phyloP scores from a whole-genome alignment of 2,113 vertebrate species.

The Hiodon tergisus region DNA sequence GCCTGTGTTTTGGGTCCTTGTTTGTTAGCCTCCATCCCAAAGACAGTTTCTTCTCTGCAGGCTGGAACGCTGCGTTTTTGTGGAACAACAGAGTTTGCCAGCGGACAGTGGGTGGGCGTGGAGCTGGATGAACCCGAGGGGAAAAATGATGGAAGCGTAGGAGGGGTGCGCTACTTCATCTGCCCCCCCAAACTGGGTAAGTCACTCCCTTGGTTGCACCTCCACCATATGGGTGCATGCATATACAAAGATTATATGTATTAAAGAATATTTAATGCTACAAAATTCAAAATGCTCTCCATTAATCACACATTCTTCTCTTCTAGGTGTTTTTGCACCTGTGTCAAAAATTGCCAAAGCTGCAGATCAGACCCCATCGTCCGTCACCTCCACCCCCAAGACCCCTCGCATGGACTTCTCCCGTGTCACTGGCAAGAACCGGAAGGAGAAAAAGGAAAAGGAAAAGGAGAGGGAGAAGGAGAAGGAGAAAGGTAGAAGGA shows the following conservation, averaged over 20 bases:
- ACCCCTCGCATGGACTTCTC: slow-evolving; percentile 82
- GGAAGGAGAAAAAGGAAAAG: slow-evolving; percentile 79
- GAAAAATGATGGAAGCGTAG: slow-evolving; percentile 86
- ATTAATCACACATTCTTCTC: not conserved
- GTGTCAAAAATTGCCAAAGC: slow-evolving; percentile 83
- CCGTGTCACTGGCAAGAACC: slow-evolving; percentile 74
- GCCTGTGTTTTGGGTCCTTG: not conserved
- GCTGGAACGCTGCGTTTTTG: slow-evolving; percentile 80
- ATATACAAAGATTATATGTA: not conserved
- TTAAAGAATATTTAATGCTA: not conserved
- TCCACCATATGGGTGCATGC: no score
- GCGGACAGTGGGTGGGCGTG: slow-evolving; percentile 88
- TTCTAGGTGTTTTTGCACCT: slow-evolving; percentile 76
- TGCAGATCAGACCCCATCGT: slow-evolving; percentile 67
- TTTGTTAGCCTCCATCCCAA: not conserved
- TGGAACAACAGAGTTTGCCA: slow-evolving; percentile 86
- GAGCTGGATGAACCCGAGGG: slow-evolving; percentile 85
- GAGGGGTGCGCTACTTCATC: slow-evolving; percentile 85
- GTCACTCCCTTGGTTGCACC: not conserved
- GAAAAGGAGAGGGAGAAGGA: slow-evolving; percentile 48
- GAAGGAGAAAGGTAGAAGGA: slow-evolving; percentile 43
- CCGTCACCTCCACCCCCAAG: slow-evolving; percentile 77
- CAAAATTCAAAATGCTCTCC: not conserved
- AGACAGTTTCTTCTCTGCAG: slow-evolving; percentile 45
- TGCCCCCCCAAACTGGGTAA: slow-evolving; percentile 84